Conservation (phyloP, 2,888 invertebrate genomes). For the Pseudeuparius sepicola region DNA sequence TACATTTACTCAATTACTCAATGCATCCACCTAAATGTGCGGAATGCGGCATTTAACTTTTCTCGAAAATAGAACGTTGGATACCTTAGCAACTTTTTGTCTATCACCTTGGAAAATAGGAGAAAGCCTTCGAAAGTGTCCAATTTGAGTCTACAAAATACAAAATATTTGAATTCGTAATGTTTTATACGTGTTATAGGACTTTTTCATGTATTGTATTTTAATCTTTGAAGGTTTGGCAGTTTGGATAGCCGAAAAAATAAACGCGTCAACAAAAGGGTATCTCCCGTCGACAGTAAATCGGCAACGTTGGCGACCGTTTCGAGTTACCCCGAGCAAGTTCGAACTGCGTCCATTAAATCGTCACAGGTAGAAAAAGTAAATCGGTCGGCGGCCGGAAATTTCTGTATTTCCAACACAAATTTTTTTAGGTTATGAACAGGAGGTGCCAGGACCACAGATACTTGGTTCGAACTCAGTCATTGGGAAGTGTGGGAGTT, state of each 20-base stretch:
- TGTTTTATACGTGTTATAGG: background rate
- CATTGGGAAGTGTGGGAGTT: slow-evolving; percentile 47
- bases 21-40: no score
- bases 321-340: slow-evolving; percentile 30
- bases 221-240: slow-evolving; percentile 41
- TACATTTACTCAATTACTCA: no score
- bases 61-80: no score
- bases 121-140: no score
- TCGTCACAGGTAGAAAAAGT: slow-evolving; percentile 28
- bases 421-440: slow-evolving; percentile 26
- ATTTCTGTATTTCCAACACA: no score
- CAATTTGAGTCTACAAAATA: no score
- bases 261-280: slow-evolving; percentile 34
- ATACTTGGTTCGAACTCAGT: slow-evolving; percentile 46
- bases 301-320: slow-evolving; percentile 33
- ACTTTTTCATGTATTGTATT: slow-evolving; percentile 4
- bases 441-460: slow-evolving; percentile 34
- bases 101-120: no score
- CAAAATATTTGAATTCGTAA: slow-evolving; percentile 1
- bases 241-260: slow-evolving; percentile 50
- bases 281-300: slow-evolving; percentile 35
- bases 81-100: no score
- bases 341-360: slow-evolving; percentile 30
- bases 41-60: no score
- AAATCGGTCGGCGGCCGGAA: no score